Evolutionary conservation across 2,113 vertebrate species (phyloP).

Genomic region (Limanda limanda): DNA sequence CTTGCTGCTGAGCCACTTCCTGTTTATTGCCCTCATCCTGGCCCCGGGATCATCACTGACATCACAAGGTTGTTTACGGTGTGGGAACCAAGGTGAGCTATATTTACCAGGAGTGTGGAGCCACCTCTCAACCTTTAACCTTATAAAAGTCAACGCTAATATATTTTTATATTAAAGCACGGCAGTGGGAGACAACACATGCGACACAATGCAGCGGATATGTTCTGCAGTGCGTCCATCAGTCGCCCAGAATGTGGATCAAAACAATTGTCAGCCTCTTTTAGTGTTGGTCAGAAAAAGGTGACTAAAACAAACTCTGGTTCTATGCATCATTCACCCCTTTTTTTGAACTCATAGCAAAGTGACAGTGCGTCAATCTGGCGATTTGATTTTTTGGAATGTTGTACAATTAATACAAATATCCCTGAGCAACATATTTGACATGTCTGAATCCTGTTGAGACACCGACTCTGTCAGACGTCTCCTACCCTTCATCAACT

Average conservation of each 20-base stretch:
- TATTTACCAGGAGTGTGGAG: conserved; percentile 66
- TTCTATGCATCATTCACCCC: neutral
- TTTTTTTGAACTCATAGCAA: neutral
- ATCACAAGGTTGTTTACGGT: conserved; percentile 81
- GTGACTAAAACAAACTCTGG: neutral
- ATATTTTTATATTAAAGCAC: neutral
- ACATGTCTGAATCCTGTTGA: conserved; percentile 43
- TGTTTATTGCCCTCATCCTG: conserved; percentile 85
- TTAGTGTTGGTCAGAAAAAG: neutral
- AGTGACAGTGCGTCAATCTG: neutral
- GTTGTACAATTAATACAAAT: conserved; percentile 8
- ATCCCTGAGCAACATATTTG: conserved; percentile 43
- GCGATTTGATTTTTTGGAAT: neutral
- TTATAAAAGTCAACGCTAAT: conserved; percentile 7
- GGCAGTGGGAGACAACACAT: neutral
- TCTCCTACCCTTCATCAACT: conserved; percentile 19
- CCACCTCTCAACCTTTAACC: conserved; percentile 50
- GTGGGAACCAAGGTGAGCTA: conserved; percentile 81
- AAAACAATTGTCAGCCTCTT: conserved; percentile 6
- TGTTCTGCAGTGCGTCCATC: neutral
- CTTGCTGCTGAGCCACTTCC: conserved; percentile 83
- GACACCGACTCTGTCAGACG: conserved; percentile 25
- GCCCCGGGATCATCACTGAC: conserved; percentile 81
- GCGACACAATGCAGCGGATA: neutral
- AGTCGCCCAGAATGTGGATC: neutral